phyloP scores from a whole-genome alignment of 2,888 invertebrate genomes.

The Scaptomyza polygonia region DNA sequence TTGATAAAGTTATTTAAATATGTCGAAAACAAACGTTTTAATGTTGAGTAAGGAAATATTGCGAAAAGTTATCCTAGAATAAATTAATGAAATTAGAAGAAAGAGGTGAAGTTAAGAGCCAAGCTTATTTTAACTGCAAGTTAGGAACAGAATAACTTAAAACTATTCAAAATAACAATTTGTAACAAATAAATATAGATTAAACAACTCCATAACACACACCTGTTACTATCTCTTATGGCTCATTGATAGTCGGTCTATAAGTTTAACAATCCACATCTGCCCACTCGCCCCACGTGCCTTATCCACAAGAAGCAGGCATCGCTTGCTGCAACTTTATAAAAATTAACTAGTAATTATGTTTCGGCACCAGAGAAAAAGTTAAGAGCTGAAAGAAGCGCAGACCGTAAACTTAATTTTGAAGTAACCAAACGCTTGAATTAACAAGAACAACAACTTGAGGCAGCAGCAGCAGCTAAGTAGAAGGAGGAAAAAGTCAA shows the following conservation, averaged over 20 bases:
- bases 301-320: conserved; percentile 16
- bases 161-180: too few relatives aligned
- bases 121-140: background rate
- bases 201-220: too few relatives aligned
- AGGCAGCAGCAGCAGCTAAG: background rate
- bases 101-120: too few relatives aligned
- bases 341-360: conserved; percentile 74
- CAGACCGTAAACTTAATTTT: conserved; percentile 66
- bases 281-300: background rate
- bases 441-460: conserved; percentile 70
- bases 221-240: background rate
- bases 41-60: too few relatives aligned
- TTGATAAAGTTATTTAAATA: too few relatives aligned
- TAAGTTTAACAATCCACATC: background rate
- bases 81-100: too few relatives aligned
- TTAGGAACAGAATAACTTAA: too few relatives aligned
- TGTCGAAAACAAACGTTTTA: too few relatives aligned
- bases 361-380: conserved; percentile 35
- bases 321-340: conserved; percentile 32
- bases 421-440: conserved; percentile 71
- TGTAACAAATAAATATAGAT: background rate
- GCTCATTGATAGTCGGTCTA: conserved; percentile 11
- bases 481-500: background rate
- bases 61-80: too few relatives aligned
- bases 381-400: background rate